A percentile compares a stretch with the other conserved stretches of the same genome.
These are phyloP conservation scores for Octodon degus DNA, from an alignment of 2,113 vertebrate genomes.

Conservation along the genomic window DNA sequence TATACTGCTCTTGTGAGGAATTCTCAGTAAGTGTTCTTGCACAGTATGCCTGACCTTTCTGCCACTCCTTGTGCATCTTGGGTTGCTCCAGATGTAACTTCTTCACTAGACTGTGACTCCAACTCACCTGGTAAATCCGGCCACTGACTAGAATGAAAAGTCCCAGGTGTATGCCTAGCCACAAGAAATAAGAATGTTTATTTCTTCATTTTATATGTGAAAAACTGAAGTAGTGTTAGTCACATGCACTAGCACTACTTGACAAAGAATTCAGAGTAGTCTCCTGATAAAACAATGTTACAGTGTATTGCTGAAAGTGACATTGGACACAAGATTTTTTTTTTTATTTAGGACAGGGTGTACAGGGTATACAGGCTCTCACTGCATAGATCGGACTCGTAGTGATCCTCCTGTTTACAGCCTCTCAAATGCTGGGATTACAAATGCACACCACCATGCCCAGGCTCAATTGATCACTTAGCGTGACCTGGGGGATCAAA, in stretches of 20 bases:
- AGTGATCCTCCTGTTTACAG: no score
- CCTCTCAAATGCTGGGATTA: no score
- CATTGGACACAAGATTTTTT: background rate
- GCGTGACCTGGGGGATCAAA: no score
- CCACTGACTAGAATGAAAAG: background rate
- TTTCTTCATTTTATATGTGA: background rate
- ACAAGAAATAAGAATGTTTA: background rate
- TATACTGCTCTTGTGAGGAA: background rate
- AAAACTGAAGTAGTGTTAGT: background rate
- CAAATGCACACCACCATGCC: no score
- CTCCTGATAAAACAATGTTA: no score
- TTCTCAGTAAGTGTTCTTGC: background rate
- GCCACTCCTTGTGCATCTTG: no score
- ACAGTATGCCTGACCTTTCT: background rate
- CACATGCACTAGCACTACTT: rapidly evolving
- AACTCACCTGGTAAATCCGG: background rate
- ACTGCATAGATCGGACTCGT: no score
- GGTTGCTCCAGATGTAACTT: background rate
- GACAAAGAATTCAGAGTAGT: background rate
- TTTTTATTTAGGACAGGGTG: no score
- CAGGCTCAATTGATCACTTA: no score
- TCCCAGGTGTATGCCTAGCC: background rate
- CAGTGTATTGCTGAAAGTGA: no score
- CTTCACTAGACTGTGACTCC: background rate
- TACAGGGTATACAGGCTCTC: no score